Conservation (phyloP, 1,140 invertebrate genomes). For the Helicoverpa zea region DNA sequence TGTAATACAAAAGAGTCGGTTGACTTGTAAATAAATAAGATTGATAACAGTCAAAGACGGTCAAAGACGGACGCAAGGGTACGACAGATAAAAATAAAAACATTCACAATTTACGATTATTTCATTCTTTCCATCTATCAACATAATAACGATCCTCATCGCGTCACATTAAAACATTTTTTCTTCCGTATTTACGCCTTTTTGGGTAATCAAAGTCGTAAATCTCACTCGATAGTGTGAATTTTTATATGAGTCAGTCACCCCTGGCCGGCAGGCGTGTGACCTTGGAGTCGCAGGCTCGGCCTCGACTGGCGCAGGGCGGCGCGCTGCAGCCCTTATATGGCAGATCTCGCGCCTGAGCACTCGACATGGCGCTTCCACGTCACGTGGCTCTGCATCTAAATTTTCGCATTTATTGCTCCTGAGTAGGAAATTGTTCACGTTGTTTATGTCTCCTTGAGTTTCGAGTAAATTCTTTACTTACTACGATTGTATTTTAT, state of each 20-base stretch:
- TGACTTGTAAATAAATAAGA: conserved; percentile 18
- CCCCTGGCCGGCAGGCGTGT: conserved; percentile 59
- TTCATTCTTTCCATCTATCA: conserved; percentile 47
- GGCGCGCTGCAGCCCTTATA: conserved; percentile 67
- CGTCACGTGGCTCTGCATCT: conserved; percentile 64
- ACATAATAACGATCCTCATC: conserved; percentile 44
- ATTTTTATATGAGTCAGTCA: conserved; percentile 74
- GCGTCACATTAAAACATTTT: conserved; percentile 52
- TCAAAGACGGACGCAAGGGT: conserved; percentile 34
- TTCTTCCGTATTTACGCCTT: conserved; percentile 63
- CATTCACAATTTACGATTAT: conserved; percentile 42
- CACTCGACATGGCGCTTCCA: conserved; percentile 59
- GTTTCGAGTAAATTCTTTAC: conserved; percentile 32
- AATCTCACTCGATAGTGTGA: conserved; percentile 68
- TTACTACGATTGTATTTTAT: conserved; percentile 38
- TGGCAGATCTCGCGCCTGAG: conserved; percentile 57
- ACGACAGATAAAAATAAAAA: conserved; percentile 41
- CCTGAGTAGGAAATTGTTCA: conserved; percentile 58
- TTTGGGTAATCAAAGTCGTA: conserved; percentile 63
- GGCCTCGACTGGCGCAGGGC: conserved; percentile 60
- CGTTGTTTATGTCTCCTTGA: conserved; percentile 42
- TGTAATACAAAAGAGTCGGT: conserved; percentile 26
- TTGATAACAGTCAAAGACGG: conserved; percentile 38
- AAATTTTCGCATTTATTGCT: conserved; percentile 62
- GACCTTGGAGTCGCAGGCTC: conserved; percentile 59